Evolutionary conservation across 2,888 invertebrate genomes (phyloP), one percentile per base, ranked within the genome.

Genomic region (Polymixis lichenea): DNA sequence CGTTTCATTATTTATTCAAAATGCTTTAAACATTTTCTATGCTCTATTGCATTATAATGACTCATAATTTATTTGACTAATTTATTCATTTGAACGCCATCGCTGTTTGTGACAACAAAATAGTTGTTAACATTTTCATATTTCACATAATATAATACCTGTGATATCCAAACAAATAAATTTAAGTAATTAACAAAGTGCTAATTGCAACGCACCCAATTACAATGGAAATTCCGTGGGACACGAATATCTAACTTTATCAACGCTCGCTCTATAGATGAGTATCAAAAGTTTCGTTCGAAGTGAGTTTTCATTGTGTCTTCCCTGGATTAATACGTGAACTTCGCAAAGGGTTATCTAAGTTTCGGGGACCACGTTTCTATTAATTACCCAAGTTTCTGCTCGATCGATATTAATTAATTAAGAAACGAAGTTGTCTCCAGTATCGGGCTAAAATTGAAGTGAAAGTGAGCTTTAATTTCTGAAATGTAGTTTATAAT

Each of bases 361-460:
- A 95, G 94, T 95, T 95, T 94, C 72, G 91, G 93, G 92, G 91
- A 93, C 93, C 93, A 91, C 93, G 94, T 94, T 94, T 93, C 94
- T 95, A 95, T 95, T 95, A 95, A 95, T 95, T 95, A 95, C 92
- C 89, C 88, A 93, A 95, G 92, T 96, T 95, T 86, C 85, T 80
- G 86, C 86, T 80, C 88, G 92, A 91, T 93, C 94, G 92, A 94
- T 95, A 92, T 93, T 92, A 95, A 95, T 95, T 95, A 95, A 95
- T 95, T 94, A 94, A 90, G 90, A 92, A 91, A 88, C 91, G 88
- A 77, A 88, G 89, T 90, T 85, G 89, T 89, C 81, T 71, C 38
- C 56, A 72, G 68, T 77, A 70, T 77, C 65, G 53, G 67, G 69
- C 11, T 32, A 81, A 81, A 71, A 80, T 84, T 32, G 22, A 60